Evolutionary conservation across 2,113 vertebrate genomes (phyloP), one percentile per base, ranked within the genome.

Genomic region (Tragelaphus imberbis): DNA sequence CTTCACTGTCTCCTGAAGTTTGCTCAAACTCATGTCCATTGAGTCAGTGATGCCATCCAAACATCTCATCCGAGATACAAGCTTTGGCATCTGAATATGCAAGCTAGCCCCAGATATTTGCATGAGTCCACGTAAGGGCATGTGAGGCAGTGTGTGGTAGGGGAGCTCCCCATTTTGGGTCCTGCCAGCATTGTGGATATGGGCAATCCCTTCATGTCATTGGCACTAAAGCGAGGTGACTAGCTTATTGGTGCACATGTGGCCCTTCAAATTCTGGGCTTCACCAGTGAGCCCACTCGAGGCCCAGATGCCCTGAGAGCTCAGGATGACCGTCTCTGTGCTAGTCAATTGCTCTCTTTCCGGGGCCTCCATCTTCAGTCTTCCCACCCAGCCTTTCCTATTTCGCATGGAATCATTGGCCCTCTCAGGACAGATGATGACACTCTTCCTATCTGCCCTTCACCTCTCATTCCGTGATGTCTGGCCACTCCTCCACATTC

Each of bases 61-160:
- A n/a, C 1, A 1, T 71, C 68, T 36, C n/a, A 71, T 40, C 68
- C 0, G 0, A 44, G 12, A 44, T 44, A 44, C 2, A 77, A 27
- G 27, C 36, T 77, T 12, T 7, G 6, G 12, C 36, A 77, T 77
- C 23, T 44, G 71, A 77, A 14, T 40, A 77, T 25, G 12, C 21
- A 77, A 40, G 36, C 36, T 44, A 44, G 23, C 36, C 21, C 6
- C 21, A 44, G 71, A 40, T 44, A 77, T 44, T 25, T 23, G 71
- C 36, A 77, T 77, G 71, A 77, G 23, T 77, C 71, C 36, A 77
- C 44, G 11, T 44, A 44, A 77, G 36, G 61, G 5, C 21, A 19
- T 2, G 4, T 6, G 30, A 40, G 25, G 17, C 7, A 3, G 6
- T 7, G 13, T 0, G 1, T 58, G 75, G 23, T 7, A 19, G 53